A percentile compares a stretch with the other conserved stretches of the same genome.
Evolutionary conservation across 2,797 vertebrate genomes (phyloP).

Genomic region (Fundulus diaphanus): DNA sequence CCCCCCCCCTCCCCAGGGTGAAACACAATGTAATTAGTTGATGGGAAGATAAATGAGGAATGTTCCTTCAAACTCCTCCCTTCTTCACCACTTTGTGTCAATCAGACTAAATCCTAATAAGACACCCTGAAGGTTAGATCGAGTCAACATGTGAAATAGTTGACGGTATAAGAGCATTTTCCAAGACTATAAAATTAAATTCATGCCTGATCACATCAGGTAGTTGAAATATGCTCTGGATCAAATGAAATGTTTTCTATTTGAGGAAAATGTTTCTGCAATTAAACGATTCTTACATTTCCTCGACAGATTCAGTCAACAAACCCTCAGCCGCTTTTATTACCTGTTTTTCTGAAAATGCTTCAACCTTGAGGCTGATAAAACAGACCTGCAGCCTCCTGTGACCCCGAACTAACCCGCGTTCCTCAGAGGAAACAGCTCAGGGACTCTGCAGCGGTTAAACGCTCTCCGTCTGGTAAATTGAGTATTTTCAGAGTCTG

Average conservation of each 20-base stretch:
- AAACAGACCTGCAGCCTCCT: neutral
- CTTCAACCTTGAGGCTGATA: neutral
- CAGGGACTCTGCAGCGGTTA: neutral
- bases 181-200: no score
- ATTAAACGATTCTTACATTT: neutral
- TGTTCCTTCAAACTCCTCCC: no score
- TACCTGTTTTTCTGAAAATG: neutral
- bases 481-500: constrained; percentile 3
- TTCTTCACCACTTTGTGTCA: no score
- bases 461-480: neutral
- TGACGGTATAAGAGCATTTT: no score
- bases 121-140: no score
- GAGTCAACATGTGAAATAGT: no score
- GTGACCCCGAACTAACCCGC: neutral
- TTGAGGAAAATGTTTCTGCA: neutral
- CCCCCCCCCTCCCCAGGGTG: no score
- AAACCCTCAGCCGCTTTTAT: neutral
- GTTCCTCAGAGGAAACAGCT: neutral
- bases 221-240: neutral
- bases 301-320: neutral
- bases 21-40: no score
- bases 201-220: no score
- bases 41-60: no score
- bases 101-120: no score
- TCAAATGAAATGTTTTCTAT: neutral